phyloP scores from a whole-genome alignment of 1,140 invertebrate species.

The Amyelois transitella region DNA sequence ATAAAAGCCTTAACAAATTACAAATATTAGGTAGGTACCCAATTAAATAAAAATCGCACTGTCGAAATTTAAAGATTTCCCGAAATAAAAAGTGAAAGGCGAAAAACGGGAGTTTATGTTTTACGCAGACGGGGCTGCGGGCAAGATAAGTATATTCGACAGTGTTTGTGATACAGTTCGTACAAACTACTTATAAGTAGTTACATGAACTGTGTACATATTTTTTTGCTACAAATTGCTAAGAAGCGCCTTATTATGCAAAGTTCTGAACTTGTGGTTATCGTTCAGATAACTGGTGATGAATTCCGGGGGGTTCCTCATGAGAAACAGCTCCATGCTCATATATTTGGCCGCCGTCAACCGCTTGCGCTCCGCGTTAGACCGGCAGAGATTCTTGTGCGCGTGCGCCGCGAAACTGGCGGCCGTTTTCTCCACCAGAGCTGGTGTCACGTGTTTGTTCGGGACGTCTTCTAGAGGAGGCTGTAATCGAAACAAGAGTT shows the following conservation, averaged over 20 bases:
- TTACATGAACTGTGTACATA: too few species aligned
- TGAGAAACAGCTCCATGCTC: conserved; percentile 74
- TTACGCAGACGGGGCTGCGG: too few species aligned
- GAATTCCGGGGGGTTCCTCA: conserved; percentile 73
- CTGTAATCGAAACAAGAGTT: conserved; percentile 26
- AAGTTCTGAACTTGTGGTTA: conserved; percentile 71
- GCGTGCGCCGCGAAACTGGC: conserved; percentile 49
- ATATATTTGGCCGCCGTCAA: conserved; percentile 71
- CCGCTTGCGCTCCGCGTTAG: conserved; percentile 52
- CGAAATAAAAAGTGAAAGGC: too few species aligned
- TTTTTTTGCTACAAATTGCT: conserved; percentile 48
- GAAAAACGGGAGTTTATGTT: too few species aligned
- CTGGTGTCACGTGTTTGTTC: conserved; percentile 55
- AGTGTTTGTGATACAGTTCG: too few species aligned
- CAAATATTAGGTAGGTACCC: too few species aligned
- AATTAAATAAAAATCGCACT: too few species aligned
- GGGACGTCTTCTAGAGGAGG: conserved; percentile 66
- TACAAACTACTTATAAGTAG: too few species aligned
- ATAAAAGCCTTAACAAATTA: too few species aligned
- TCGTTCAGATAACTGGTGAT: conserved; percentile 77
- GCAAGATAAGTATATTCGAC: too few species aligned
- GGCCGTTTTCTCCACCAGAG: conserved; percentile 65
- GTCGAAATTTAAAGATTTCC: too few species aligned
- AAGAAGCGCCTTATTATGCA: conserved; percentile 67
- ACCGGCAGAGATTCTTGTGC: conserved; percentile 59